These are phyloP conservation scores for Sebastes taczanowskii DNA, from an alignment of 2,797 vertebrate genomes.

Conservation along the genomic window DNA sequence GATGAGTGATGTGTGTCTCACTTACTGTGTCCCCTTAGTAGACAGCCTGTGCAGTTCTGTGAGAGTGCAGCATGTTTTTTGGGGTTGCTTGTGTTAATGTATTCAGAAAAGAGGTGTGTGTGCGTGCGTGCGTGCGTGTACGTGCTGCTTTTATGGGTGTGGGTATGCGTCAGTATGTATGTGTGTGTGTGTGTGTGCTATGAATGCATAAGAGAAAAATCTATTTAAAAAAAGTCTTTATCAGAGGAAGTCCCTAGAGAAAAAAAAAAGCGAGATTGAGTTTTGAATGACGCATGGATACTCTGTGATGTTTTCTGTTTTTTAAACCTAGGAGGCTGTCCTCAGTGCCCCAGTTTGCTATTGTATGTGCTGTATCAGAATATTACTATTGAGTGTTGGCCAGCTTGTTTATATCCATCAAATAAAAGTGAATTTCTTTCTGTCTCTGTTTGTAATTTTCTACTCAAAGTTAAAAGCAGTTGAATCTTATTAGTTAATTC, in stretches of 20 bases:
- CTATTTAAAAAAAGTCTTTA: conserved; percentile 61
- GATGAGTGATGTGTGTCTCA: conserved; percentile 88
- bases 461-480: not conserved
- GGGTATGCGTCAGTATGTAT: not conserved
- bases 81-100: conserved; percentile 72
- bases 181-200: conserved; percentile 8
- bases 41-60: conserved; percentile 92
- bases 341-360: conserved; percentile 82
- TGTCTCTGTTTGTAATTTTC: conserved; percentile 54
- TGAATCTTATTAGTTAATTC: not conserved
- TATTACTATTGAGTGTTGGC: conserved; percentile 94
- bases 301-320: conserved; percentile 80
- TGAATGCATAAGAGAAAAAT: conserved; percentile 63
- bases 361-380: conserved; percentile 90
- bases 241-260: conserved; percentile 59
- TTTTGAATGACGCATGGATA: conserved; percentile 81
- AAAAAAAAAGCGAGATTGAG: conserved; percentile 52
- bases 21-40: conserved; percentile 88
- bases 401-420: conserved; percentile 99
- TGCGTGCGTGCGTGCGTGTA: not conserved
- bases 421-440: conserved; percentile 99
- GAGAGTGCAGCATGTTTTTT: conserved; percentile 85
- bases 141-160: not conserved
- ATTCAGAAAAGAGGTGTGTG: conserved; percentile 56
- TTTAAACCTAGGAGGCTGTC: conserved; percentile 77